Conservation (phyloP, 2,888 invertebrate species). For the Chrysodeixis includens region DNA sequence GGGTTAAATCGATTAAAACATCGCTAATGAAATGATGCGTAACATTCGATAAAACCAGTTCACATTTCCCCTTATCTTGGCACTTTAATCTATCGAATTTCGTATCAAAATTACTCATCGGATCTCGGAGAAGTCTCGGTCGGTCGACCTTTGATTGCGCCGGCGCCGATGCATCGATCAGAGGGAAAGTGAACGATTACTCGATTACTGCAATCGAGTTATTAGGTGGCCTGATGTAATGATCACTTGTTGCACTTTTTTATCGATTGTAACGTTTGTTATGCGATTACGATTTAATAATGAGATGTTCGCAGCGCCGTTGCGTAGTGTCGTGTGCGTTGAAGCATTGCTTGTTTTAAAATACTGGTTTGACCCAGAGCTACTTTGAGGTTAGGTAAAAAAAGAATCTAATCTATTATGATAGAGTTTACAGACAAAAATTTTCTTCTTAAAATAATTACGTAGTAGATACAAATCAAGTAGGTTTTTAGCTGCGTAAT, state of each 20-base stretch:
- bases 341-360: not conserved
- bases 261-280: slow-evolving; percentile 70
- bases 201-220: slow-evolving; percentile 82
- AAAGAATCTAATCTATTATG: too few species aligned
- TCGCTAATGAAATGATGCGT: slow-evolving; percentile 10
- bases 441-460: too few species aligned
- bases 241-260: slow-evolving; percentile 77
- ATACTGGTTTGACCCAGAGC: slow-evolving; percentile 6
- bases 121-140: slow-evolving; percentile 67
- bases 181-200: slow-evolving; percentile 85
- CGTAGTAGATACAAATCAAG: not conserved
- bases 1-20: slow-evolving; percentile 7
- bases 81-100: slow-evolving; percentile 30
- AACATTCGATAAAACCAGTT: slow-evolving; percentile 27
- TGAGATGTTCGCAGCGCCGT: slow-evolving; percentile 56
- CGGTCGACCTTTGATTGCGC: slow-evolving; percentile 72
- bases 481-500: not conserved
- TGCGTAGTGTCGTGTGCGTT: slow-evolving; percentile 11
- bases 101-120: slow-evolving; percentile 53
- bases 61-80: slow-evolving; percentile 30
- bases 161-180: slow-evolving; percentile 70
- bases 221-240: slow-evolving; percentile 84
- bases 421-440: too few species aligned
- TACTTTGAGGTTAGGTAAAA: not conserved
- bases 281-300: slow-evolving; percentile 67